Conservation (phyloP, 2,888 invertebrate species). For the Mythimna impura region DNA sequence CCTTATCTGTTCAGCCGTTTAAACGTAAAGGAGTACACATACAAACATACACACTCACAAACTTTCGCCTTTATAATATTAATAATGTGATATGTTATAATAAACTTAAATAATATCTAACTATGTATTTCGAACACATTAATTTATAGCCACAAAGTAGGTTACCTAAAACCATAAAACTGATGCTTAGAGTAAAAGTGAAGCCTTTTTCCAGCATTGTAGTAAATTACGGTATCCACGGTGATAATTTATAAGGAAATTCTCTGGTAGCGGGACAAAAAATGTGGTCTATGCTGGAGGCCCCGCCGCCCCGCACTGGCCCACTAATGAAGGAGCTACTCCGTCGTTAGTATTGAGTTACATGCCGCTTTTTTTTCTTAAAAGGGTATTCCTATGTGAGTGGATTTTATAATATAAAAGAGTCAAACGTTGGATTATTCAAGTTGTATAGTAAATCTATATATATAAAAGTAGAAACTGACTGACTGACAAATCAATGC, state of each 20-base stretch:
- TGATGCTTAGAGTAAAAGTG: slow-evolving; percentile 28
- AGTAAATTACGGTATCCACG: slow-evolving; percentile 62
- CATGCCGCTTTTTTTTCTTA: slow-evolving; percentile 64
- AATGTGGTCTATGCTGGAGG: slow-evolving; percentile 83
- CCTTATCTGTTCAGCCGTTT: too few species aligned
- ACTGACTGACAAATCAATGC: too few species aligned
- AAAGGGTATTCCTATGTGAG: neutral
- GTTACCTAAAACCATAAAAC: slow-evolving; percentile 31
- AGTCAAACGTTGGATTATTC: neutral
- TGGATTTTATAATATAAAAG: neutral
- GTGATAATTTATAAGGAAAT: slow-evolving; percentile 70
- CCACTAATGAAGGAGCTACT: slow-evolving; percentile 87
- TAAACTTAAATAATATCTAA: neutral
- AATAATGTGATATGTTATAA: too few species aligned
- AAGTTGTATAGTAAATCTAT: neutral
- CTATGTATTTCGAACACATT: neutral
- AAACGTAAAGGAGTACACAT: too few species aligned
- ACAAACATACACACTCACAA: too few species aligned
- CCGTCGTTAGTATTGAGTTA: slow-evolving; percentile 67
- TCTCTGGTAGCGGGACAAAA: slow-evolving; percentile 79
- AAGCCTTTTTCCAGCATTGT: slow-evolving; percentile 59
- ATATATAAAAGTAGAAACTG: too few species aligned
- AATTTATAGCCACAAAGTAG: neutral
- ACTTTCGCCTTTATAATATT: too few species aligned
- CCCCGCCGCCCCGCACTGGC: slow-evolving; percentile 73